Base-by-base conservation (phyloP, 1,140 invertebrate genomes). In the Heliconius nattereri region DNA sequence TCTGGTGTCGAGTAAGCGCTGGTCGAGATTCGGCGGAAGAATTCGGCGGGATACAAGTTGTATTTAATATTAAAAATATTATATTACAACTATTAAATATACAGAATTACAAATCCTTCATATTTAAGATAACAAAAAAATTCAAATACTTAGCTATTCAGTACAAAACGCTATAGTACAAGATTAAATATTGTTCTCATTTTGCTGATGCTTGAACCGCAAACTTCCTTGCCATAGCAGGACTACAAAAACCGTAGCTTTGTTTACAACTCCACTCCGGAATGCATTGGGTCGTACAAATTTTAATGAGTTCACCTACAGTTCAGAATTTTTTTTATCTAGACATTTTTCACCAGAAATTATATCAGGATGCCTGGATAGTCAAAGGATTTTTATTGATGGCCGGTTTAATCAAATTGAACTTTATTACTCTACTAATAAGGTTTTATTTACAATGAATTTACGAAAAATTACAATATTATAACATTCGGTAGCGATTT, bases 281-380 rank as follows among this genome's bases (percentile, higher is more conserved):
- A 83, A 88, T 78, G 82, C 89, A 90, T 82, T 81, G 85, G 81
- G 26, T 79, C 84, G 84, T 86, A 83, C 82, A 87, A 87, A 90
- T 90, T 90, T 90, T 90, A 90, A 90, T 89, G 89, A 90, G 86
- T 84, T 84, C 80, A 81, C 83, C 81, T 80, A 77, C 70, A 79
- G 76, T 75, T 72, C 79, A 73, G 76, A 71, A 77, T 66, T 78
- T 77, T 77, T 83, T 84, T 76, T 84, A 84, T 84, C 81, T 84
- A 81, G 79, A 84, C 82, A 80, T 79, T 76, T 76, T 77, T 81
- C 75, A 78, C 78, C 79, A 82, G 79, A 72, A 80, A 82, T 82
- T 84, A 82, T 84, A 78, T 77, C 81, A 70, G 54, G 16, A 66
- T 49, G 80, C 80, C 76, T 81, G 66, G 52, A 57, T 74, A 78